These are phyloP conservation scores for Erpornis zantholeuca DNA, from an alignment of 2,113 vertebrate species.

Conservation along the genomic window DNA sequence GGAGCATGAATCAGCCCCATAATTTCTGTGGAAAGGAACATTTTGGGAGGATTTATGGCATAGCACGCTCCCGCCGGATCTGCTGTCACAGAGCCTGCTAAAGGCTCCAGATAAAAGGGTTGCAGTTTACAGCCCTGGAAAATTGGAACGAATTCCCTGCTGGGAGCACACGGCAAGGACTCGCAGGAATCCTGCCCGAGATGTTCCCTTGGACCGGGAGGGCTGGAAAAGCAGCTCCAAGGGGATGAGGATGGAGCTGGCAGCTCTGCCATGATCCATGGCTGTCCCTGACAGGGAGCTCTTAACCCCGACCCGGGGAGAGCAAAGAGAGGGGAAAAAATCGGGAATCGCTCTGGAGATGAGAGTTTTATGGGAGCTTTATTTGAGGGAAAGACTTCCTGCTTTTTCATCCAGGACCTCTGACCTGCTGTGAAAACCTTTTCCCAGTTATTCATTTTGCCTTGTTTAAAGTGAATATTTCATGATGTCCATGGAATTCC, in stretches of 20 bases:
- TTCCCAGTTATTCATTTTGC: not conserved
- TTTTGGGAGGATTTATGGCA: not conserved
- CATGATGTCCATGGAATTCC: rapidly evolving
- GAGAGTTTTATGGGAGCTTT: rapidly evolving
- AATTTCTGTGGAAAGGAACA: not conserved
- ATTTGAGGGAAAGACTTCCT: not conserved
- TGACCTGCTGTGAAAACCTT: not conserved
- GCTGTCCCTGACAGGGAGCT: rapidly evolving
- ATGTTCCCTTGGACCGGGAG: not conserved
- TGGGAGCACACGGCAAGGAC: not conserved
- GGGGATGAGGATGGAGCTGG: rapidly evolving
- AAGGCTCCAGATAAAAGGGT: constrained; percentile 6
- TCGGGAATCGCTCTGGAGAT: rapidly evolving
- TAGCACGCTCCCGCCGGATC: not conserved
- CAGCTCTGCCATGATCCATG: too few species aligned
- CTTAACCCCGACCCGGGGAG: too few species aligned
- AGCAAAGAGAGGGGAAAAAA: rapidly evolving
- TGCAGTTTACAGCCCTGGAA: constrained; percentile 15
- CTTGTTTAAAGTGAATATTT: not conserved
- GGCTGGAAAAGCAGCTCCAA: not conserved
- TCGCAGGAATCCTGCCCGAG: not conserved
- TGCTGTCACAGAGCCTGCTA: not conserved
- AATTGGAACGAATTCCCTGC: not conserved
- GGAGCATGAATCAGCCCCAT: not conserved
- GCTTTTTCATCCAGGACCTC: not conserved